Conservation (phyloP, 2,113 vertebrate genomes). For the Trachemys scripta region DNA sequence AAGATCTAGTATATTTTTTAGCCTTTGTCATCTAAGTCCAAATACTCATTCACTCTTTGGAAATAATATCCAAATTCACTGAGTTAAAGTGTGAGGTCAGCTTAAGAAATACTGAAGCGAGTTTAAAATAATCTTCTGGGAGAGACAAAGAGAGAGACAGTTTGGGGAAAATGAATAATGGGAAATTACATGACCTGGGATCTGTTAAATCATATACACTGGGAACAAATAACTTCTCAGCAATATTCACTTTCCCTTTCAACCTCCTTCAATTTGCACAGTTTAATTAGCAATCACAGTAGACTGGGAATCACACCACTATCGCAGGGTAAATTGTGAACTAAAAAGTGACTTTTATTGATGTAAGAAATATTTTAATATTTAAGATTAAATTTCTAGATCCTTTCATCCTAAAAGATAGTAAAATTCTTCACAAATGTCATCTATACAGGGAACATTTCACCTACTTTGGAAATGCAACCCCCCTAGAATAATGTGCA, state of each 20-base stretch:
- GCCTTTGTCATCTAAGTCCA: neutral
- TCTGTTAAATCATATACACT: neutral
- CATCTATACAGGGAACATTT: too few relatives aligned
- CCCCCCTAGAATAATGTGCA: too few relatives aligned
- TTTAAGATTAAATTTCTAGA: neutral
- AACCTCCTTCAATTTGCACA: neutral
- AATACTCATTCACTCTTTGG: neutral
- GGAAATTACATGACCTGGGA: neutral
- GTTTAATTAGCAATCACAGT: neutral
- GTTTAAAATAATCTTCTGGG: neutral
- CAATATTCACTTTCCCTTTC: neutral
- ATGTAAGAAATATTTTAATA: too few relatives aligned
- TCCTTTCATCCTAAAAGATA: neutral
- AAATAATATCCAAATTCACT: neutral
- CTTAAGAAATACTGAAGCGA: neutral
- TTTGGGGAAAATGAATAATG: neutral
- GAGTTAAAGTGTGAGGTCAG: neutral
- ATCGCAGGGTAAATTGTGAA: neutral
- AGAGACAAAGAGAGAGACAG: neutral
- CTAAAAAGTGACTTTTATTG: neutral
- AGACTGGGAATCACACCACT: neutral
- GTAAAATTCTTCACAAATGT: neutral
- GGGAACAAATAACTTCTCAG: neutral
- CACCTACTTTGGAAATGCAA: too few relatives aligned
- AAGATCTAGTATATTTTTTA: neutral